These are phyloP conservation scores for Agrilus mali DNA, from an alignment of 2,888 invertebrate genomes.

Conservation along the genomic window DNA sequence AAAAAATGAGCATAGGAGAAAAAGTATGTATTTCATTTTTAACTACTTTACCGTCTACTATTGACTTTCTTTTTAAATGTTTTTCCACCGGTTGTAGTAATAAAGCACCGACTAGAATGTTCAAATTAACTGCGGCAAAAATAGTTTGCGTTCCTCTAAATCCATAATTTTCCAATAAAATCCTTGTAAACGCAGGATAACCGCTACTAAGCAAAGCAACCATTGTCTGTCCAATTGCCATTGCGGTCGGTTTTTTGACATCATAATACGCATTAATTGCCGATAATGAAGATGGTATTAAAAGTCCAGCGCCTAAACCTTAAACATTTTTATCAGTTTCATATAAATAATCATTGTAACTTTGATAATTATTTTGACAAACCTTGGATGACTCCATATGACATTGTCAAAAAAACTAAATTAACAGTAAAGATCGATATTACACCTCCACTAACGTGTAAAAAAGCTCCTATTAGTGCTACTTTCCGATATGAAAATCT, in stretches of 20 bases:
- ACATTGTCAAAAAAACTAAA: too few species aligned
- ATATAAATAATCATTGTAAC: too few species aligned
- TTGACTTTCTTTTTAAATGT: conserved; percentile 36
- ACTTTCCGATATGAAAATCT: too few species aligned
- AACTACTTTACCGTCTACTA: conserved; percentile 9
- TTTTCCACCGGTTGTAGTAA: conserved; percentile 64
- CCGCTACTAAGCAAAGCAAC: conserved; percentile 56
- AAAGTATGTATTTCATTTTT: too few species aligned
- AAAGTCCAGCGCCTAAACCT: conserved; percentile 61
- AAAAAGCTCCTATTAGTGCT: too few species aligned
- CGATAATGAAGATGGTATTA: conserved; percentile 59
- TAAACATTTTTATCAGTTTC: conserved; percentile 35
- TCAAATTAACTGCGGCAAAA: conserved; percentile 51
- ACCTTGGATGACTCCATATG: too few species aligned
- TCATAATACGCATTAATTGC: conserved; percentile 65
- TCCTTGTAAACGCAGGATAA: conserved; percentile 52
- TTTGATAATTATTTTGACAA: too few species aligned
- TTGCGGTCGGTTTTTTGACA: conserved; percentile 54
- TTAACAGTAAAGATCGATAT: too few species aligned
- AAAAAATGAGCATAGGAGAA: too few species aligned
- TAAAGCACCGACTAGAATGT: conserved; percentile 54
- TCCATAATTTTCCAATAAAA: conserved; percentile 48
- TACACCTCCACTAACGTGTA: too few species aligned
- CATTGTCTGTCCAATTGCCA: conserved; percentile 59
- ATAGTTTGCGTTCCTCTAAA: conserved; percentile 57